Evolutionary conservation across 2,797 vertebrate genomes (phyloP).

Genomic region (Podarcis siculus): DNA sequence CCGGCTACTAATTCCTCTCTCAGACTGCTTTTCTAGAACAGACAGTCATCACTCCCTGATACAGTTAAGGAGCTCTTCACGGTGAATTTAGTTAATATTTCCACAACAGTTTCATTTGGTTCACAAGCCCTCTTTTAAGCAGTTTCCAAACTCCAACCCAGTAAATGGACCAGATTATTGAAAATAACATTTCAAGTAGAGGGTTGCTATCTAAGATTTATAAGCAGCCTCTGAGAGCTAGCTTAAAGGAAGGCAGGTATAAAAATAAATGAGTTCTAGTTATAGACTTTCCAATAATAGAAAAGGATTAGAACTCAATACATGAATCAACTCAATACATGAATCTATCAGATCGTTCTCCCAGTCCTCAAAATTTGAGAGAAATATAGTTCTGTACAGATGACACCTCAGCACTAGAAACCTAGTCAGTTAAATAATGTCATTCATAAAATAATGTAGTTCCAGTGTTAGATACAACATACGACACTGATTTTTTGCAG

Average conservation of each 20-base stretch:
- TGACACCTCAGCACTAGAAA: not conserved
- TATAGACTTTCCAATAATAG: slow-evolving; percentile 4
- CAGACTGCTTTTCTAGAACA: not conserved
- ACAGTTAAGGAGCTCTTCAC: not conserved
- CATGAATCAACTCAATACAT: not conserved
- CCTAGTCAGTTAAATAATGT: not conserved
- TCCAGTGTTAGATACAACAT: not conserved
- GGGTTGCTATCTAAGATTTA: not conserved
- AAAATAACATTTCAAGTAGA: not conserved
- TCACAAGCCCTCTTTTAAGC: not conserved
- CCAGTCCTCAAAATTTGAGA: not conserved
- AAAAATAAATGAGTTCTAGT: slow-evolving; percentile 19
- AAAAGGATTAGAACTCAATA: not conserved
- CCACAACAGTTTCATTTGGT: not conserved
- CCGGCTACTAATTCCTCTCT: not conserved
- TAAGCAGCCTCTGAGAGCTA: not conserved
- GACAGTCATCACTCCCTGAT: not conserved
- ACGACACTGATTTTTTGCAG: not conserved
- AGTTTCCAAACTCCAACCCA: not conserved
- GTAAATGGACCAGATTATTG: not conserved
- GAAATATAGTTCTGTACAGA: not conserved
- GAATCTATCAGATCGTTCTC: not conserved
- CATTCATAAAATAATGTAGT: not conserved
- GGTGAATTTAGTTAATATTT: not conserved
- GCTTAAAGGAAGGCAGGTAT: slow-evolving; percentile 6